Evolutionary conservation across 2,888 invertebrate genomes (phyloP).

Genomic region (Charanyca ferruginea): DNA sequence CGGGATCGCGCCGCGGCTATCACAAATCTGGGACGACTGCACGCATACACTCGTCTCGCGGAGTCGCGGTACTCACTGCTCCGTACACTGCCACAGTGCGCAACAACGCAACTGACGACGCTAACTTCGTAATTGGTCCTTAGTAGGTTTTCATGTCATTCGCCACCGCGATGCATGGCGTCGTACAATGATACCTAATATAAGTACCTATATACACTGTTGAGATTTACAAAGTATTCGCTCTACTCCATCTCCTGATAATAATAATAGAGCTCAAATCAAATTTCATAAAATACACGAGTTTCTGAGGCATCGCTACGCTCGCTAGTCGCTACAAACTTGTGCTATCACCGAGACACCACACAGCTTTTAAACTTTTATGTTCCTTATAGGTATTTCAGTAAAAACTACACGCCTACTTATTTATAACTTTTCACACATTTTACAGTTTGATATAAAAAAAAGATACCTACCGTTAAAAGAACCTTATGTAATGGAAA

Average conservation of each 20-base stretch:
- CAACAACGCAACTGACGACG: constrained; percentile 64
- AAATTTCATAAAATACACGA: constrained; percentile 9
- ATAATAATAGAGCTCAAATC: constrained; percentile 1
- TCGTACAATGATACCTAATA: constrained; percentile 21
- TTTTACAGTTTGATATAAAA: constrained; percentile 13
- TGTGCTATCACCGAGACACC: constrained; percentile 26
- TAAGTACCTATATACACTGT: constrained; percentile 21
- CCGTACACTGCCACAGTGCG: constrained; percentile 49
- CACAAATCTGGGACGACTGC: constrained; percentile 80
- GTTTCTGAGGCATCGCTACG: constrained; percentile 3
- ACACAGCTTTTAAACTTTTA: constrained; percentile 29
- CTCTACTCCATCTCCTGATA: constrained; percentile 4
- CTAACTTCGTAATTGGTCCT: constrained; percentile 69
- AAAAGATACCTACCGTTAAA: constrained; percentile 3
- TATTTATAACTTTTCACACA: constrained; percentile 26
- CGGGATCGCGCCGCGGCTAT: constrained; percentile 79
- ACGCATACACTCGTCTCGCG: constrained; percentile 63
- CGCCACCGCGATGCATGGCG: constrained; percentile 34
- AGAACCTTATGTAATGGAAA: constrained; percentile 16
- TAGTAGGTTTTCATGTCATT: constrained; percentile 71
- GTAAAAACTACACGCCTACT: too few species aligned
- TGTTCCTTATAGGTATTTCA: constrained; percentile 11
- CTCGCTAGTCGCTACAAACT: constrained; percentile 24
- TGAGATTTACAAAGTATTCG: constrained; percentile 34
- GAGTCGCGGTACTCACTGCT: constrained; percentile 8